These are phyloP conservation scores for Prochilodus magdalenae DNA, from an alignment of 2,113 vertebrate species.

Conservation along the genomic window DNA sequence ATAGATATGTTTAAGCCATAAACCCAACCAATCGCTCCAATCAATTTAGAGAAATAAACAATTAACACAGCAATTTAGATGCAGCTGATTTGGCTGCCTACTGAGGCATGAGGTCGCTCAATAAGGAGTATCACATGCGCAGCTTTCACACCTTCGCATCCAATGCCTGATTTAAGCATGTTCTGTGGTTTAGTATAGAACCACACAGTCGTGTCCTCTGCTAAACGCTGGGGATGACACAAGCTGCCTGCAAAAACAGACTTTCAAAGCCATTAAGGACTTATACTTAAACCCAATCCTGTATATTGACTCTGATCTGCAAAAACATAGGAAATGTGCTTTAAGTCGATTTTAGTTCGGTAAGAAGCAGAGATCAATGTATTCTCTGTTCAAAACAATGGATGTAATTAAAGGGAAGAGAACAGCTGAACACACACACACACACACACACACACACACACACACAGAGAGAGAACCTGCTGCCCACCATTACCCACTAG, in stretches of 20 bases:
- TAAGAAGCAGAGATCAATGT: too few relatives aligned
- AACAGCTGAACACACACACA: too few relatives aligned
- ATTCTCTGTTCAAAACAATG: too few relatives aligned
- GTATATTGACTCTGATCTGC: too few relatives aligned
- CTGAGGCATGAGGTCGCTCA: conserved; percentile 19
- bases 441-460: too few relatives aligned
- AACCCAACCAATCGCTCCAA: conserved; percentile 13
- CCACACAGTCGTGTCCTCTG: neutral
- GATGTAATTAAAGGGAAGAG: too few relatives aligned
- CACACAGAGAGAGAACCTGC: too few relatives aligned
- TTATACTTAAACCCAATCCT: too few relatives aligned
- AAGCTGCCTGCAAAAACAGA: neutral
- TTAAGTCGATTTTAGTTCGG: too few relatives aligned
- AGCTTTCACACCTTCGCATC: conserved; percentile 2
- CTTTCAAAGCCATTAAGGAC: too few relatives aligned
- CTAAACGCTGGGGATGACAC: neutral
- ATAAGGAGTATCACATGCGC: conserved; percentile 12
- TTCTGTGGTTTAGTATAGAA: neutral
- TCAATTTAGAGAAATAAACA: conserved; percentile 32
- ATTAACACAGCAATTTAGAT: conserved; percentile 33
- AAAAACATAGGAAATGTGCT: too few relatives aligned
- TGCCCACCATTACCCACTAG: too few relatives aligned
- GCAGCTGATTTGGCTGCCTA: conserved; percentile 20
- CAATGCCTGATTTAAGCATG: neutral
- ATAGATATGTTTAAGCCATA: conserved; percentile 34